Base-by-base conservation (phyloP, 2,888 invertebrate species). In the Nezara viridula region DNA sequence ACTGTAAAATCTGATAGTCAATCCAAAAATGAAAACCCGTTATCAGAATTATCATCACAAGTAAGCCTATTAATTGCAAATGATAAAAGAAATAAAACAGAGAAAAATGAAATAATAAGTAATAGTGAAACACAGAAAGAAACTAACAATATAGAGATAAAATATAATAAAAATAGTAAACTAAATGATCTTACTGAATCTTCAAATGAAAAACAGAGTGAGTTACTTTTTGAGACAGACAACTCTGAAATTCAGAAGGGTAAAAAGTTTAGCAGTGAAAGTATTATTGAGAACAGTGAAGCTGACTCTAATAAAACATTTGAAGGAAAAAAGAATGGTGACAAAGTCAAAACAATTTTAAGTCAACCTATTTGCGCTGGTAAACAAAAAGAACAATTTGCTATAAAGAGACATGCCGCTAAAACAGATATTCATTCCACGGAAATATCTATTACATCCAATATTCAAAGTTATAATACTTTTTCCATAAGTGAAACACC, bases 251-350 rank as follows among this genome's bases (percentile, higher is more conserved):
- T 60, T 27, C 24, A 81, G n/a, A 24, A n/a, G 19, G 50, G 16
- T 86, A 27, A 86, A 4, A 27, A 86, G n/a, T n/a, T n/a, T n/a
- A 86, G 32, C 14, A 86, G 86, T 16, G 19, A 21, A 32, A 86
- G 86, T 86, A 86, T 86, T 50, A 50, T 86, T 49, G 86, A 50
- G 3, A 86, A 37, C 32, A 86, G 50, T 50, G 27, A 49, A 40
- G 24, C 86, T 1, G 37, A 32, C 16, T 49, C 50, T 50, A 21
- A n/a, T 0, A 86, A n/a, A n/a, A 81, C 14, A 81, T 81, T n/a
- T 47, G n/a, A n/a, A n/a, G 44, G 5, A 16, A 24, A 40, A 44
- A 47, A 81, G 44, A 14, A 81, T 44, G 4, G 9, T 21, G 12
- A 81, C 1, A 12, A 7, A n/a, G n/a, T 81, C 40, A 47, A 81